A percentile compares a stretch with the other conserved stretches of the same genome.
phyloP scores from a whole-genome alignment of 2,888 invertebrate species.

The Melanostoma mellinum region DNA sequence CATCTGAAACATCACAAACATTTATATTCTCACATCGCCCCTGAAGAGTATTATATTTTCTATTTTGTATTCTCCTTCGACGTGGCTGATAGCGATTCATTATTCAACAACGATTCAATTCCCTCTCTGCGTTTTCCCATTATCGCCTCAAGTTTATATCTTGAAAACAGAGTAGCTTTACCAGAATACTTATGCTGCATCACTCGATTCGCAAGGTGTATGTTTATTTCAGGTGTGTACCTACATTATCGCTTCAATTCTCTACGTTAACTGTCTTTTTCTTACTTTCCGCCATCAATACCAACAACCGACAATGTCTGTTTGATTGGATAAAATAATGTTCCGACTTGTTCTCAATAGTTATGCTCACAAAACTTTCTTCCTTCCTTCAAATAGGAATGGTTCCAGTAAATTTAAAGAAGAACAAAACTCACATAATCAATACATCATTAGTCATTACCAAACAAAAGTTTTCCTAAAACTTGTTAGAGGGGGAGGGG shows the following conservation, averaged over 20 bases:
- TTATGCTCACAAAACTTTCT: neutral
- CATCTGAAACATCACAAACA: no score
- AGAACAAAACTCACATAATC: neutral
- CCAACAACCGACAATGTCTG: neutral
- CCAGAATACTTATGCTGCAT: constrained; percentile 9
- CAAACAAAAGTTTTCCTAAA: no score
- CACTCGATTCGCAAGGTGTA: constrained; percentile 37
- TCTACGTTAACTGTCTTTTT: constrained; percentile 34
- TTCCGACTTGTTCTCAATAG: neutral
- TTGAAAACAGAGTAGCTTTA: neutral
- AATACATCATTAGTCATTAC: no score
- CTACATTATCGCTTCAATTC: constrained; percentile 51
- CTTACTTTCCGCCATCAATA: constrained; percentile 6
- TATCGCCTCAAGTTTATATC: constrained; percentile 9
- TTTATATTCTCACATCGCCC: no score
- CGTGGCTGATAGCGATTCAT: no score
- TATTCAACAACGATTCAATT: no score
- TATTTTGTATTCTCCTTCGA: no score
- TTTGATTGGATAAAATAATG: neutral
- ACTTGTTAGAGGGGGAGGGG: neutral
- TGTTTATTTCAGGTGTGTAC: constrained; percentile 59
- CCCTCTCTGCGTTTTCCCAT: constrained; percentile 5
- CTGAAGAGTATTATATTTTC: no score
- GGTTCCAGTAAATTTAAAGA: neutral
- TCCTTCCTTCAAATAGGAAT: neutral